These are phyloP conservation scores for Stegodyphus dumicola DNA, from an alignment of 1,140 invertebrate species.

Conservation along the genomic window DNA sequence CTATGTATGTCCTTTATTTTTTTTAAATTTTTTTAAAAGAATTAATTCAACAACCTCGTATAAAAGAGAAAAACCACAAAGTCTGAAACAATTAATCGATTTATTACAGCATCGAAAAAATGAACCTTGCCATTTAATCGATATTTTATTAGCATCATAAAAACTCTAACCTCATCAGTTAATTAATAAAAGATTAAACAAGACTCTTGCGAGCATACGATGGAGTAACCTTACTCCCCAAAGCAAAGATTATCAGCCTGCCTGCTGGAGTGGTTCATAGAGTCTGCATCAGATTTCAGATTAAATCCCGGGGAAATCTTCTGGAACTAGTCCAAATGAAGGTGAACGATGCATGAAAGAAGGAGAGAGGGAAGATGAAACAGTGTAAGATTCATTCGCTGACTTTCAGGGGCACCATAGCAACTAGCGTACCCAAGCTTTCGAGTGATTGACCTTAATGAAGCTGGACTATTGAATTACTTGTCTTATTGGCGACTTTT, in stretches of 20 bases:
- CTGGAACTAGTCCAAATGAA: conserved; percentile 27
- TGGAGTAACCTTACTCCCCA: too few relatives aligned
- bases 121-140: too few relatives aligned
- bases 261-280: neutral
- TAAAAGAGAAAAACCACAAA: too few relatives aligned
- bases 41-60: too few relatives aligned
- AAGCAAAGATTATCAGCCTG: neutral
- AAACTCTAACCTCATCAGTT: too few relatives aligned
- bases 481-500: conserved; percentile 29
- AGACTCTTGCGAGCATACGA: too few relatives aligned
- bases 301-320: neutral
- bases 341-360: conserved; percentile 10
- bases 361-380: conserved; percentile 19
- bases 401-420: neutral
- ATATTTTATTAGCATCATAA: too few relatives aligned
- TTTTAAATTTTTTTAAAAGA: too few relatives aligned
- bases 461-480: conserved; percentile 45
- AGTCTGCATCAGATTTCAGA: neutral
- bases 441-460: conserved; percentile 51
- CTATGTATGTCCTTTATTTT: too few relatives aligned
- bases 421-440: neutral
- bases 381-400: neutral
- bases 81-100: too few relatives aligned
- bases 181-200: too few relatives aligned
- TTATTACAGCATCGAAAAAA: too few relatives aligned